Percentiles rank a stretch among this genome's conserved stretches.
Evolutionary conservation across 1,140 invertebrate species (phyloP).

Genomic region (Oryctes rhinoceros): DNA sequence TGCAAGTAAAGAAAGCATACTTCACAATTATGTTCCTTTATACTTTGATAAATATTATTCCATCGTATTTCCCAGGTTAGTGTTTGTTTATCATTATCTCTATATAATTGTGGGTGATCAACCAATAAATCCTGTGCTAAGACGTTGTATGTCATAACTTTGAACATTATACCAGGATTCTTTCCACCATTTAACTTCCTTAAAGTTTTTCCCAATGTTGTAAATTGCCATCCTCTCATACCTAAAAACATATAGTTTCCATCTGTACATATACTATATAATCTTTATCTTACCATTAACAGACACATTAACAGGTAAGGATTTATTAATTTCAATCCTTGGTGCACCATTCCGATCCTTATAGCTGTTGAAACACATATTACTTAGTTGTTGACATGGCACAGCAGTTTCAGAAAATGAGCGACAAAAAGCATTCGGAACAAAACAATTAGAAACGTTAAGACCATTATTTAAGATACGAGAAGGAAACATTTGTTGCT

Average conservation of each 20-base stretch:
- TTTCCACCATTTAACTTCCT: constrained; percentile 14
- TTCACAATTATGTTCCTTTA: constrained; percentile 75
- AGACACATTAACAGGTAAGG: background rate
- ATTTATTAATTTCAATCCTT: background rate
- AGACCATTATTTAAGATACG: constrained; percentile 15
- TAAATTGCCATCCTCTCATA: constrained; percentile 19
- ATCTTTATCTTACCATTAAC: background rate
- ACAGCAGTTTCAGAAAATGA: constrained; percentile 34
- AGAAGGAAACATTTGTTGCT: constrained; percentile 10
- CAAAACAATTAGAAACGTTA: background rate
- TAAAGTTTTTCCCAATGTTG: constrained; percentile 36
- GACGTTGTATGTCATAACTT: constrained; percentile 85
- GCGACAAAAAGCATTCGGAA: constrained; percentile 24
- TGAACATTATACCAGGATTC: constrained; percentile 51
- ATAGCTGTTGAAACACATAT: constrained; percentile 38
- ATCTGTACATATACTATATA: background rate
- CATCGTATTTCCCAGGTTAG: constrained; percentile 78
- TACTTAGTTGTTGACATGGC: constrained; percentile 31
- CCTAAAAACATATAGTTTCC: background rate
- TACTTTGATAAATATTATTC: constrained; percentile 74
- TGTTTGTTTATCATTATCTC: constrained; percentile 65
- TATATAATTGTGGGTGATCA: constrained; percentile 79
- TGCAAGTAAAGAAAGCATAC: constrained; percentile 64
- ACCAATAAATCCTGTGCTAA: constrained; percentile 84
- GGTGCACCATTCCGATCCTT: constrained; percentile 23